A percentile compares a stretch with the other conserved stretches of the same genome.
Evolutionary conservation across 2,888 invertebrate genomes (phyloP).

Genomic region (Drosophila parthenogenetica): DNA sequence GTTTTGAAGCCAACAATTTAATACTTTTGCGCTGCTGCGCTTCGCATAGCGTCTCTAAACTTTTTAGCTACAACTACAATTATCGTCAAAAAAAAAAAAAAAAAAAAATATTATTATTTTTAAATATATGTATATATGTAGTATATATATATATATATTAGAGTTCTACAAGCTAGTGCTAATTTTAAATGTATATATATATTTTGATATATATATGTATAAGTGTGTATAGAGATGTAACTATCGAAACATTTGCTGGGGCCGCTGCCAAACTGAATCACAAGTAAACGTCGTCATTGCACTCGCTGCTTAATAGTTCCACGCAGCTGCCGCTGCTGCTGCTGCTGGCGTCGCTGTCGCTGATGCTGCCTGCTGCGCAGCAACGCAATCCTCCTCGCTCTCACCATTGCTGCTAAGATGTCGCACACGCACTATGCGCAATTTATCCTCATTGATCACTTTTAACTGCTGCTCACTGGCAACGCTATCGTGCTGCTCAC

Average conservation of each 20-base stretch:
- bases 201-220: conserved; percentile 25
- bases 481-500: conserved; percentile 49
- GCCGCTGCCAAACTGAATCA: conserved; percentile 73
- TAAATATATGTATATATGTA: conserved; percentile 29
- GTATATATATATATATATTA: conserved; percentile 15
- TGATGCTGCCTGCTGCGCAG: conserved; percentile 38
- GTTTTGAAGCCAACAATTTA: conserved; percentile 66
- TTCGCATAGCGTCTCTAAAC: conserved; percentile 76
- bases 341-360: conserved; percentile 43
- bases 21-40: conserved; percentile 69
- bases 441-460: conserved; percentile 78
- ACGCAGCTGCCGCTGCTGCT: conserved; percentile 53
- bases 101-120: conserved; percentile 25
- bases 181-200: conserved; percentile 27
- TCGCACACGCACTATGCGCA: conserved; percentile 80
- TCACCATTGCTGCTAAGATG: conserved; percentile 76
- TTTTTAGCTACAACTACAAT: conserved; percentile 58
- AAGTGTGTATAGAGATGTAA: conserved; percentile 31
- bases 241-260: conserved; percentile 44
- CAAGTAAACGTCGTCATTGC: conserved; percentile 73
- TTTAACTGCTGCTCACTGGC: conserved; percentile 61
- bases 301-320: conserved; percentile 71
- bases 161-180: conserved; percentile 32
- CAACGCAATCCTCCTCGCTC: conserved; percentile 37
- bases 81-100: conserved; percentile 58